Evolutionary conservation across 2,888 invertebrate species (phyloP).

Genomic region (Melitaea athalia): DNA sequence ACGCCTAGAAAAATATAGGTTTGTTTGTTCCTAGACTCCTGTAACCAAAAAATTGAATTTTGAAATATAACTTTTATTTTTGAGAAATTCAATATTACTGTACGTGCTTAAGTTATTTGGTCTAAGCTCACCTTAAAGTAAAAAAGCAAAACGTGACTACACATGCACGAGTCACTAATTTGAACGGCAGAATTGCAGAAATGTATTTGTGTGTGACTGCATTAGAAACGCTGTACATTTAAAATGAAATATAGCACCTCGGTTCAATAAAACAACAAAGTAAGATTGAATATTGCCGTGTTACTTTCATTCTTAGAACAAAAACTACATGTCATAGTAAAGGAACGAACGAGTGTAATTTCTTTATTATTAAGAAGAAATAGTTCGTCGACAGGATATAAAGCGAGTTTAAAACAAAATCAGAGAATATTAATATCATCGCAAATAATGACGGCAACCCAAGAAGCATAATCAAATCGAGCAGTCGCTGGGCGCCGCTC

Average conservation of each 20-base stretch:
- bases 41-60: not conserved
- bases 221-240: slow-evolving; percentile 42
- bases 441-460: slow-evolving; percentile 73
- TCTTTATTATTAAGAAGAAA: slow-evolving; percentile 29
- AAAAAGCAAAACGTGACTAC: slow-evolving; percentile 61
- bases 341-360: slow-evolving; percentile 26
- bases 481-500: slow-evolving; percentile 58
- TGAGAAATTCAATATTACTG: slow-evolving; percentile 33
- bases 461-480: slow-evolving; percentile 55
- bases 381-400: slow-evolving; percentile 39
- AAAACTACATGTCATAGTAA: slow-evolving; percentile 30
- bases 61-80: slow-evolving; percentile 27
- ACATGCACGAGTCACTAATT: slow-evolving; percentile 62
- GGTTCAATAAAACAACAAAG: slow-evolving; percentile 36
- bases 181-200: slow-evolving; percentile 53
- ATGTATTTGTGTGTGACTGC: slow-evolving; percentile 45
- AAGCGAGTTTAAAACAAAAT: slow-evolving; percentile 51
- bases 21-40: not conserved
- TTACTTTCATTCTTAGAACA: slow-evolving; percentile 35
- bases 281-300: slow-evolving; percentile 26
- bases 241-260: slow-evolving; percentile 40
- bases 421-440: slow-evolving; percentile 71
- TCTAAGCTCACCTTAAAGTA: slow-evolving; percentile 34
- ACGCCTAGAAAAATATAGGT: not conserved
- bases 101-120: slow-evolving; percentile 37